A percentile compares a stretch with the other conserved stretches of the same genome.
These are phyloP conservation scores for Trogon melanurus DNA, from an alignment of 2,113 vertebrate genomes.

Conservation along the genomic window DNA sequence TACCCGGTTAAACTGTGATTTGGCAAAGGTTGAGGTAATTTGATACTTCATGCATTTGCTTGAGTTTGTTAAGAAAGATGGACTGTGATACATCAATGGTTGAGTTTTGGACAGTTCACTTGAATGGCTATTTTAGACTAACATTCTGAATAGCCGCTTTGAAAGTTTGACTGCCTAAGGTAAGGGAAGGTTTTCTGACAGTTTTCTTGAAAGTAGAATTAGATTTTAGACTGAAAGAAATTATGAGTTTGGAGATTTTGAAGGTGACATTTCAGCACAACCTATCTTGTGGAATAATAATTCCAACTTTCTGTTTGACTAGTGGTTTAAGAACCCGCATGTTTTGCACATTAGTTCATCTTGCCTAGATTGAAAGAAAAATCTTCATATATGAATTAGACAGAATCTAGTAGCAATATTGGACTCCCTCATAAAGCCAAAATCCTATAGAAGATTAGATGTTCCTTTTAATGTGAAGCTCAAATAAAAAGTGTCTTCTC, in stretches of 20 bases:
- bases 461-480: neutral
- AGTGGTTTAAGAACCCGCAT: neutral
- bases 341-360: neutral
- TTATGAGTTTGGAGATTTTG: neutral
- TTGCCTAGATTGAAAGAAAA: neutral
- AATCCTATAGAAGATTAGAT: neutral
- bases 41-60: neutral
- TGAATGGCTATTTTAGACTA: neutral
- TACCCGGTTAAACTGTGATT: neutral
- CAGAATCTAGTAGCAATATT: neutral
- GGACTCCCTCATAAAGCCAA: neutral
- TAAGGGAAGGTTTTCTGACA: neutral
- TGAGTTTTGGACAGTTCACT: neutral
- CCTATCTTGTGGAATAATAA: neutral
- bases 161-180: neutral
- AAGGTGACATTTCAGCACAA: neutral
- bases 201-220: neutral
- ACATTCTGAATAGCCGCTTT: neutral
- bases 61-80: neutral
- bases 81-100: neutral
- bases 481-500: neutral
- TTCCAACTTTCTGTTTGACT: neutral
- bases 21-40: neutral
- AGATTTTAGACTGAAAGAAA: neutral
- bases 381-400: neutral